Conservation (phyloP, 2,888 invertebrate genomes). For the Tetheella fluctuosa region DNA sequence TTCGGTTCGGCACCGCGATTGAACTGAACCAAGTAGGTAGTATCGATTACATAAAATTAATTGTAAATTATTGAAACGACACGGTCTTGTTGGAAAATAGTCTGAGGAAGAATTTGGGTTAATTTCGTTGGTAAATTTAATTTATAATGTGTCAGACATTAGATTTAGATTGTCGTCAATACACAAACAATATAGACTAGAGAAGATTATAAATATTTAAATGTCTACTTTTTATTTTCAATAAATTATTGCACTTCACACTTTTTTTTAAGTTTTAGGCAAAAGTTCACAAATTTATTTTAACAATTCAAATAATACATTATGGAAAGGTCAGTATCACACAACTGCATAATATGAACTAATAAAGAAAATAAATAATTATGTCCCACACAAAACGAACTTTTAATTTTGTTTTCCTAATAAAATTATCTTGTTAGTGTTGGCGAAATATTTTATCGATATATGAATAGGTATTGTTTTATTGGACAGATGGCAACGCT, state of each 20-base stretch:
- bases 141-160: too few relatives aligned
- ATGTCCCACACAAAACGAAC: constrained; percentile 12
- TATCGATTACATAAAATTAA: not conserved
- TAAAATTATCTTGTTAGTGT: not conserved
- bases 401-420: constrained; percentile 2
- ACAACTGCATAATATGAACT: constrained; percentile 11
- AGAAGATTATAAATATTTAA: too few relatives aligned
- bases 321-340: not conserved
- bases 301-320: not conserved
- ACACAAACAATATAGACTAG: too few relatives aligned
- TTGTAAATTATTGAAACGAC: not conserved
- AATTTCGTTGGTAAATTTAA: too few relatives aligned
- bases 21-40: not conserved
- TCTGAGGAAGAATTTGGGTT: not conserved
- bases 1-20: not conserved
- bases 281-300: not conserved
- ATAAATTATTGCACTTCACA: too few relatives aligned
- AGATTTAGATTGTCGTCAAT: too few relatives aligned
- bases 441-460: not conserved
- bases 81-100: not conserved
- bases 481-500: too few relatives aligned
- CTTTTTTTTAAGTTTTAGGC: too few relatives aligned
- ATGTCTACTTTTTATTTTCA: too few relatives aligned
- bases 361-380: constrained; percentile 8
- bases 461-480: too few relatives aligned